phyloP scores from a whole-genome alignment of 2,113 vertebrate genomes.

The Peucedramus taeniatus region DNA sequence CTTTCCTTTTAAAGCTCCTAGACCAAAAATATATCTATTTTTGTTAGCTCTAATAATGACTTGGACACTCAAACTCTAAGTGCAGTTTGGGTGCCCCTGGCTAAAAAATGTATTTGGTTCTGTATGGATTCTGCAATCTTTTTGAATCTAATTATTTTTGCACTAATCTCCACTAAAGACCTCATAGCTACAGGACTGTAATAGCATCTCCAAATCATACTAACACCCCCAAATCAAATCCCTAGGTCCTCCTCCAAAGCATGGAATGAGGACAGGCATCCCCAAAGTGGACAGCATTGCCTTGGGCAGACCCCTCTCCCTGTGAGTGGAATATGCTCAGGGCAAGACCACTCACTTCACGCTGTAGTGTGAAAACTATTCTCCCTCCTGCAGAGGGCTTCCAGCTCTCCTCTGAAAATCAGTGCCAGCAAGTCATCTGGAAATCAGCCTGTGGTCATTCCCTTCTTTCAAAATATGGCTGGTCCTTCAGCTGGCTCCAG shows the following conservation, averaged over 20 bases:
- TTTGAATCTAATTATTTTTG: slow-evolving; percentile 1
- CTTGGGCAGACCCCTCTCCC: not conserved
- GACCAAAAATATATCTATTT: slow-evolving; percentile 18
- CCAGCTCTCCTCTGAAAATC: not conserved
- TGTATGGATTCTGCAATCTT: not conserved
- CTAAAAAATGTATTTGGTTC: not conserved
- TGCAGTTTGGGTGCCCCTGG: not conserved
- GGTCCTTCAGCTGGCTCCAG: not conserved
- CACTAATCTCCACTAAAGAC: not conserved
- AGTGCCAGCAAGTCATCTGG: not conserved
- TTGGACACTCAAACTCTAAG: not conserved
- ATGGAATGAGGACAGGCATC: not conserved
- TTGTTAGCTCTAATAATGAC: not conserved
- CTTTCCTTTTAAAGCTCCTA: slow-evolving; percentile 23
- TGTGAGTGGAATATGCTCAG: not conserved
- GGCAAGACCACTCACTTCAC: not conserved
- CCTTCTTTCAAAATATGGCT: not conserved
- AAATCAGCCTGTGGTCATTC: not conserved
- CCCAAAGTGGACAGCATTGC: not conserved
- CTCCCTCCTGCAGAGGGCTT: not conserved
- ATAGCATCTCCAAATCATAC: not conserved
- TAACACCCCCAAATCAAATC: not conserved
- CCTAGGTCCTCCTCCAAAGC: not conserved
- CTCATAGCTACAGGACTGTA: not conserved
- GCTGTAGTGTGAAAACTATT: not conserved